A percentile compares a stretch with the other conserved stretches of the same genome.
These are phyloP conservation scores for Phylloscopus trochiloides DNA, from an alignment of 2,113 vertebrate genomes.

Conservation along the genomic window DNA sequence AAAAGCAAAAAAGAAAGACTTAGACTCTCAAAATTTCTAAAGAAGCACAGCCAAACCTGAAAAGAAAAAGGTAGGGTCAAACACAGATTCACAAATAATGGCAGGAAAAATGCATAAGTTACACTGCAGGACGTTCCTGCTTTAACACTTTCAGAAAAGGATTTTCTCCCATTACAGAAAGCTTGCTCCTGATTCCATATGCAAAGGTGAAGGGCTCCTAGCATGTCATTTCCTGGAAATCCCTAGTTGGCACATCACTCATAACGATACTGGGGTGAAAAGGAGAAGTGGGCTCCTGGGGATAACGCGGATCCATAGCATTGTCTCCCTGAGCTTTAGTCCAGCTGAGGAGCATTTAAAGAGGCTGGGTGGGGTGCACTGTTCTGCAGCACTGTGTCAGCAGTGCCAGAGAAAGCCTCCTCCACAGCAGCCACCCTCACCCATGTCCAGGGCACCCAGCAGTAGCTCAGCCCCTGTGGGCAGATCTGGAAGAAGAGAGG, in stretches of 20 bases:
- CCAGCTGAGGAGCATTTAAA: accelerated
- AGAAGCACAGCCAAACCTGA: not conserved
- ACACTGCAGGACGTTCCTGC: not conserved
- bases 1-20: not conserved
- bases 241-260: not conserved
- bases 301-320: accelerated
- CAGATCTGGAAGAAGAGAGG: not conserved
- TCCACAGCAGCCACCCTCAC: not conserved
- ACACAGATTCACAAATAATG: not conserved
- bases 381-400: not conserved
- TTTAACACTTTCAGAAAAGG: not conserved
- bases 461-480: not conserved
- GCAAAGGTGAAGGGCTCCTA: not conserved
- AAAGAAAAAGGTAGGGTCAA: not conserved
- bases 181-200: not conserved
- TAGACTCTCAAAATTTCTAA: not conserved
- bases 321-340: not conserved
- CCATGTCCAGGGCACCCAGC: not conserved
- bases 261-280: not conserved
- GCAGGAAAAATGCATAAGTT: not conserved
- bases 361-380: accelerated
- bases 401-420: accelerated
- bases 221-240: not conserved
- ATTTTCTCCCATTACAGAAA: not conserved
- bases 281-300: not conserved